Evolutionary conservation across 2,113 vertebrate genomes (phyloP), one percentile per base, ranked within the genome.

Genomic region (Burhinus bistriatus): DNA sequence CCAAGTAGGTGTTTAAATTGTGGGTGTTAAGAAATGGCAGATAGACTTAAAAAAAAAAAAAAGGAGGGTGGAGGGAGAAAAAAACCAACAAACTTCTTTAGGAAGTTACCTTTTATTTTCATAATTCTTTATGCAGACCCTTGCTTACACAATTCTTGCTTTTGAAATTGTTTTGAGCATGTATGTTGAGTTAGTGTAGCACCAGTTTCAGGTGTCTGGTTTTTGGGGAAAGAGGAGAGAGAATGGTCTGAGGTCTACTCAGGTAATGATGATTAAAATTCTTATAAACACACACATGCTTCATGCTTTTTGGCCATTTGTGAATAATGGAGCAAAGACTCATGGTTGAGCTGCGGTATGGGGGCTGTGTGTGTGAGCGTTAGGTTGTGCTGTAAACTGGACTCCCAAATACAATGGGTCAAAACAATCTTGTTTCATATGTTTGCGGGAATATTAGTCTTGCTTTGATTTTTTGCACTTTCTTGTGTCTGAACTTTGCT

Each of bases 1-100:
- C 10, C n/a, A 61, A 80, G 61, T 77, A 83, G 57, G 44, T 81
- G 44, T 87, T 88, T 83, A 85, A 93, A 68, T 84, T 94, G 64
- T 40, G 45, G 34, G 6, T 91, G 38, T 45, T 78, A 89, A 78
- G 16, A 78, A 91, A 73, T 69, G 36, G 18, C 36, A 93, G 61
- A 40, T 22, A 83, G 8, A 57, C 40, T 59, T 55, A 15, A 42
- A 51, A 49, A 69, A 22, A 17, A 30, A n/a, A 49, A 69, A 22
- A 17, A 30, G 32, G 2, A 10, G 7, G 3, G 26, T 44, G 5
- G 15, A 13, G 18, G 20, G 20, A 34, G 54, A 3, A 18, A 30
- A 29, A 29, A 47, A 84, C 20, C 38, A 64, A 15, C 34, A 57
- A 58, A 54, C 6, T 55, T 77, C 36, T 72, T 89, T 47, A 87